phyloP scores from a whole-genome alignment of 2,113 vertebrate species.

The Empidonax alnorum region DNA sequence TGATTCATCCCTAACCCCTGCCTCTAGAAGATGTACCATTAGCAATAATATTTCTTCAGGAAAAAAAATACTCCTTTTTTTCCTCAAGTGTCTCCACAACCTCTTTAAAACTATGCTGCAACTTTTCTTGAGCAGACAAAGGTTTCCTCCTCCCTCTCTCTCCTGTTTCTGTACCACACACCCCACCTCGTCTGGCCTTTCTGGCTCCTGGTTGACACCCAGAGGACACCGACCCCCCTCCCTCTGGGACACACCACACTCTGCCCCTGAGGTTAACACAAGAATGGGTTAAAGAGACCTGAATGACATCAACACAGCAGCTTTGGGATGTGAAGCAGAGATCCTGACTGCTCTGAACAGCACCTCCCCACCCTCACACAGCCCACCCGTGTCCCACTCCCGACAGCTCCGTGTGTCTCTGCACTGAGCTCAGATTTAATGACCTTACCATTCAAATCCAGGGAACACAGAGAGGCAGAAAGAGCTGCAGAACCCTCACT shows the following conservation, averaged over 20 bases:
- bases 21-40: neutral
- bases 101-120: neutral
- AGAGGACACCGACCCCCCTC: neutral
- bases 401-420: neutral
- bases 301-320: neutral
- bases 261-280: neutral
- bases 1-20: neutral
- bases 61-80: neutral
- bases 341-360: neutral
- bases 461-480: neutral
- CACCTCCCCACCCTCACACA: neutral
- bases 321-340: neutral
- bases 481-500: neutral
- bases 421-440: neutral
- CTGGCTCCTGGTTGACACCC: neutral
- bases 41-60: neutral
- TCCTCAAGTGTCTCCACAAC: neutral
- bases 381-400: neutral
- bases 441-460: neutral
- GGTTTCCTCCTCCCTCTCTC: neutral
- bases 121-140: neutral
- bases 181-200: fast-evolving
- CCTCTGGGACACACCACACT: neutral
- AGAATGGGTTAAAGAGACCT: neutral
- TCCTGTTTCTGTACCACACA: neutral